Conservation (phyloP, 2,888 invertebrate genomes). For the Meghimatium bilineatum region DNA sequence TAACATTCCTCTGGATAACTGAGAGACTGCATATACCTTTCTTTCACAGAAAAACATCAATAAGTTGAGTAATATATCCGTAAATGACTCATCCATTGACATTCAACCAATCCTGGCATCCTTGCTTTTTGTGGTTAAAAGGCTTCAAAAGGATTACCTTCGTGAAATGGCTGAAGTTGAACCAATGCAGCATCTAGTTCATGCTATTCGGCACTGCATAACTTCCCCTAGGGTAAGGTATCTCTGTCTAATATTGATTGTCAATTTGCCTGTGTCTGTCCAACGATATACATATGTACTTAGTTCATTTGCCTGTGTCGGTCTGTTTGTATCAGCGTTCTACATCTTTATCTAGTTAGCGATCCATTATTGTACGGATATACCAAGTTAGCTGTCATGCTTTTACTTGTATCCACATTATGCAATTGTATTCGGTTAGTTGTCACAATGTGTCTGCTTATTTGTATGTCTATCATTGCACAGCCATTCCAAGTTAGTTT, state of each 20-base stretch:
- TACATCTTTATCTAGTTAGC: no score
- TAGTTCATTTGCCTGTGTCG: no score
- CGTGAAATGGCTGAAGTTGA: constrained; percentile 21
- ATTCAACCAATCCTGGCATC: constrained; percentile 21
- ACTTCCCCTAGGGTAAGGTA: constrained; percentile 29
- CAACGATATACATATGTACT: no score
- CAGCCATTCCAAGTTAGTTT: no score
- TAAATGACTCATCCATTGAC: neutral
- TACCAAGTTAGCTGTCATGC: no score
- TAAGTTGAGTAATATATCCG: neutral
- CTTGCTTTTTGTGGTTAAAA: constrained; percentile 19
- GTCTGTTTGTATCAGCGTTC: neutral
- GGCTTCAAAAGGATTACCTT: constrained; percentile 26
- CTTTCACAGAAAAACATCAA: constrained; percentile 21
- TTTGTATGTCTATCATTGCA: no score
- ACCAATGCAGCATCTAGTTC: constrained; percentile 23
- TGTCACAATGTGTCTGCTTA: no score
- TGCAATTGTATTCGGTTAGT: no score
- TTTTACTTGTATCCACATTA: no score
- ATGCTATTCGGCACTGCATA: constrained; percentile 8
- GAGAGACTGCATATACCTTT: neutral
- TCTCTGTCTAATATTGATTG: neutral
- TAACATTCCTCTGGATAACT: no score
- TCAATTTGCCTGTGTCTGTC: neutral
- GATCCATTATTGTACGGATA: no score